A percentile compares a stretch with the other conserved stretches of the same genome.
phyloP scores from a whole-genome alignment of 2,113 vertebrate genomes.

The Cettia cetti region DNA sequence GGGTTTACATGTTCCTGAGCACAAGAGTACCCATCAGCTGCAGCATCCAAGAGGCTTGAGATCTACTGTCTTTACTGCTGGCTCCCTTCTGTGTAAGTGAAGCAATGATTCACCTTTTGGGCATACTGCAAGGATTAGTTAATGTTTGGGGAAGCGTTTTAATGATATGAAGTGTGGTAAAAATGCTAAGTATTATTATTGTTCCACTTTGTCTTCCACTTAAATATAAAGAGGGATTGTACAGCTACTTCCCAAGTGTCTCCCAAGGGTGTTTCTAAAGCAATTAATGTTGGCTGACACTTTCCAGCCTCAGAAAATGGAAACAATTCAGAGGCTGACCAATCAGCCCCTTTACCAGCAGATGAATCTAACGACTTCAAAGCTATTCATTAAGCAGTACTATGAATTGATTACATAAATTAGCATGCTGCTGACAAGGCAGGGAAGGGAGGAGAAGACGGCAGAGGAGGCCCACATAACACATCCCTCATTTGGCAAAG shows the following conservation, averaged over 20 bases:
- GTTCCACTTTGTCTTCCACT: conserved; percentile 49
- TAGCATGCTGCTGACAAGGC: conserved; percentile 55
- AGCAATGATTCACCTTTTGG: neutral
- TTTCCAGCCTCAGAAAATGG: conserved; percentile 11
- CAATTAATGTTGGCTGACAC: conserved; percentile 35
- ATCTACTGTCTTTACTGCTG: neutral
- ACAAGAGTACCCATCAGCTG: neutral
- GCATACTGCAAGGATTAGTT: neutral
- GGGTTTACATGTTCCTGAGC: neutral
- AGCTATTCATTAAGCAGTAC: conserved; percentile 55
- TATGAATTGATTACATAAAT: conserved; percentile 63
- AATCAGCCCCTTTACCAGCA: conserved; percentile 25
- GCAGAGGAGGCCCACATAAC: neutral
- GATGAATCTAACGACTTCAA: conserved; percentile 42
- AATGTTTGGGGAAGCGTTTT: neutral
- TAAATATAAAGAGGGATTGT: neutral
- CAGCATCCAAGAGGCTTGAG: neutral
- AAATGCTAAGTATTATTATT: conserved; percentile 57
- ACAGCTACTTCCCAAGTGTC: conserved; percentile 40
- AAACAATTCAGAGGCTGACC: conserved; percentile 26
- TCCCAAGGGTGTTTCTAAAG: conserved; percentile 56
- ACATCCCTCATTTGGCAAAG: conserved; percentile 34
- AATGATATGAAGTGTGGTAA: conserved; percentile 6
- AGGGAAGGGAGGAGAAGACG: conserved; percentile 19
- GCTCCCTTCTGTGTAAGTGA: neutral